Evolutionary conservation across 1,140 invertebrate genomes (phyloP), one percentile per base, ranked within the genome.

Genomic region (Diachasmimorpha longicaudata): DNA sequence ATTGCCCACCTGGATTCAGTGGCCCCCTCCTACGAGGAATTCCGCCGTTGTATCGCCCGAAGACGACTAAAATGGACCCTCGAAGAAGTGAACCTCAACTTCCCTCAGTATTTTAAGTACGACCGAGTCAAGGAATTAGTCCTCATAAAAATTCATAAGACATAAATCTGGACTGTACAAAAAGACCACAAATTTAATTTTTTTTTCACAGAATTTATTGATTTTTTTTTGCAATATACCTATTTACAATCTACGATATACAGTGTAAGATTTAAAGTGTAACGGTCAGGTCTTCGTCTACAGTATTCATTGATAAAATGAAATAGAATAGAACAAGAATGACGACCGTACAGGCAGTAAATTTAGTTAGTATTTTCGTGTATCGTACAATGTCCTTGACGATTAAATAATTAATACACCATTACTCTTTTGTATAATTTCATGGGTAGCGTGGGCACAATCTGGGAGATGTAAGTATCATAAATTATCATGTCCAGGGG

Each of bases 11-110:
- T 95, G 82, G 95, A 96, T 76, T 92, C 93, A 0, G 92, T 93
- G 23, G 95, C 96, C 4, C 95, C 95, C 0, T 96, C 95, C 89
- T 96, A 94, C 81, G 95, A 96, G 81, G 93, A 95, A 88, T 96
- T 96, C 88, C 83, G 94, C 11, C 89, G 90, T 8, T 88, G 91
- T 66, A 81, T 95, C 67, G 84, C 89, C 70, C 86, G 86, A 74
- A 71, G 85, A 6, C 86, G 88, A 77, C 80, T 87, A 16, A 80
- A 89, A 3, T 94, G 93, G 93, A 87, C 81, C 0, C 87, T 94
- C 3, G 89, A 93, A 82, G 87, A 93, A 78, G 79, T 95, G 44
- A 89, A 91, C 0, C 85, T 93, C n/a, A 91, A 95, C 84, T 96
- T 96, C 84, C 91, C 94, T 3, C 94, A 95, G 84, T 96, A 94